phyloP scores from a whole-genome alignment of 1,140 invertebrate species.

The Procambarus clarkii region DNA sequence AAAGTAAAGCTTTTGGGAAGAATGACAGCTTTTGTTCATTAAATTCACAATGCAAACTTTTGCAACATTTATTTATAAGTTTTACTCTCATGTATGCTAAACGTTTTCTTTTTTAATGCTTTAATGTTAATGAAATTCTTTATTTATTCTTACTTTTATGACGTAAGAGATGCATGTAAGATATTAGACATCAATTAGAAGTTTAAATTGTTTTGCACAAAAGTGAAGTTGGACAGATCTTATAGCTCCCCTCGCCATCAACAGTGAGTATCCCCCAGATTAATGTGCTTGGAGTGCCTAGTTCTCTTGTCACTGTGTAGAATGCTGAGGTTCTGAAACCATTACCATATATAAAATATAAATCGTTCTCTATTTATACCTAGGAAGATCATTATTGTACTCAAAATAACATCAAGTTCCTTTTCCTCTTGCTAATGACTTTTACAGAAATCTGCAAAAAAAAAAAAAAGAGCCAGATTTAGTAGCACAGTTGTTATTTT shows the following conservation, averaged over 20 bases:
- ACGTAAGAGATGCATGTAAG: constrained; percentile 48
- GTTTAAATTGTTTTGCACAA: neutral
- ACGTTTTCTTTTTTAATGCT: constrained; percentile 1
- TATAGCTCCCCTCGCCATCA: constrained; percentile 25
- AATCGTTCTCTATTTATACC: neutral
- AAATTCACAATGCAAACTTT: neutral
- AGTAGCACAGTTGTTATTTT: too few relatives aligned
- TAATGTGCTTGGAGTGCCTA: constrained; percentile 32
- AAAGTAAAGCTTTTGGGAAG: neutral
- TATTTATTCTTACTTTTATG: constrained; percentile 43
- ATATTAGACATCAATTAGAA: constrained; percentile 6
- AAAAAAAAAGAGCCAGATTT: too few relatives aligned
- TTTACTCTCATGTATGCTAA: neutral
- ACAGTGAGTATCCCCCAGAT: constrained; percentile 47
- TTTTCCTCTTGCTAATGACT: too few relatives aligned
- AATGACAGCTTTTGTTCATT: neutral
- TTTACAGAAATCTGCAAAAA: too few relatives aligned
- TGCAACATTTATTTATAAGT: neutral
- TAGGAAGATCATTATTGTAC: neutral
- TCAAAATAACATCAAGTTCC: neutral
- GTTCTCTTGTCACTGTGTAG: constrained; percentile 30
- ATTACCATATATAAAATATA: neutral
- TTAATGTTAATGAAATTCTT: constrained; percentile 17
- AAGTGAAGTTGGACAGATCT: constrained; percentile 56
- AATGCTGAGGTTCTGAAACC: constrained; percentile 8